A percentile compares a stretch with the other conserved stretches of the same genome.
Conservation (phyloP, 2,797 vertebrate species). For the Adelosebastes latens region DNA sequence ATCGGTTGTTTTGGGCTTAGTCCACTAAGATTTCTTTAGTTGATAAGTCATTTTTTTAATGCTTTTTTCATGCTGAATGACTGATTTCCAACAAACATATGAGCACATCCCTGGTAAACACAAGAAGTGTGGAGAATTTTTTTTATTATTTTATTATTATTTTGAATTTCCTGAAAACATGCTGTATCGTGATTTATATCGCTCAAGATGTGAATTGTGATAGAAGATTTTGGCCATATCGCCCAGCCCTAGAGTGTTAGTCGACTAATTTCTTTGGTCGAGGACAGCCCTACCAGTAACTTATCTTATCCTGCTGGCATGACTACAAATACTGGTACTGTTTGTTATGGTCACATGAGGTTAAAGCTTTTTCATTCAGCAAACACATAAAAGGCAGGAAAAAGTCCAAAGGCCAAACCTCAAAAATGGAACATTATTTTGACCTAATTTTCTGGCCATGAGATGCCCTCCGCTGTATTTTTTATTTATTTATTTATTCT, state of each 20-base stretch:
- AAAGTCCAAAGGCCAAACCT: slow-evolving; percentile 53
- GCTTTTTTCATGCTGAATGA: too few species aligned
- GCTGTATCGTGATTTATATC: too few species aligned
- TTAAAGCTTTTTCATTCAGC: slow-evolving; percentile 23
- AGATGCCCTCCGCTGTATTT: slow-evolving; percentile 53
- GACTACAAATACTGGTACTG: neutral
- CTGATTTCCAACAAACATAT: too few species aligned
- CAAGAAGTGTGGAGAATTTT: too few species aligned
- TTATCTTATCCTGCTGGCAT: neutral
- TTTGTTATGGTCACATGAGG: slow-evolving; percentile 24
- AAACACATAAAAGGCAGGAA: slow-evolving; percentile 44
- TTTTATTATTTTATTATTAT: too few species aligned
- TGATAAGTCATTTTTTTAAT: too few species aligned
- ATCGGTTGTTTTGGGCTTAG: rapidly evolving
- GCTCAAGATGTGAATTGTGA: too few species aligned
- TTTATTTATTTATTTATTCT: slow-evolving; percentile 44
- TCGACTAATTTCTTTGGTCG: too few species aligned
- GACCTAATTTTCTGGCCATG: slow-evolving; percentile 72
- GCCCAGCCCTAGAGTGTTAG: too few species aligned
- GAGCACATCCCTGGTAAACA: too few species aligned
- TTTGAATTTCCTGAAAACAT: too few species aligned
- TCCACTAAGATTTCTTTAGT: rapidly evolving
- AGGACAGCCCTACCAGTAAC: neutral
- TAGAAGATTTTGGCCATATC: too few species aligned
- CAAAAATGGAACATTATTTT: slow-evolving; percentile 62